These are phyloP conservation scores for Nomada ruficornis DNA, from an alignment of 2,888 invertebrate genomes.

Conservation along the genomic window DNA sequence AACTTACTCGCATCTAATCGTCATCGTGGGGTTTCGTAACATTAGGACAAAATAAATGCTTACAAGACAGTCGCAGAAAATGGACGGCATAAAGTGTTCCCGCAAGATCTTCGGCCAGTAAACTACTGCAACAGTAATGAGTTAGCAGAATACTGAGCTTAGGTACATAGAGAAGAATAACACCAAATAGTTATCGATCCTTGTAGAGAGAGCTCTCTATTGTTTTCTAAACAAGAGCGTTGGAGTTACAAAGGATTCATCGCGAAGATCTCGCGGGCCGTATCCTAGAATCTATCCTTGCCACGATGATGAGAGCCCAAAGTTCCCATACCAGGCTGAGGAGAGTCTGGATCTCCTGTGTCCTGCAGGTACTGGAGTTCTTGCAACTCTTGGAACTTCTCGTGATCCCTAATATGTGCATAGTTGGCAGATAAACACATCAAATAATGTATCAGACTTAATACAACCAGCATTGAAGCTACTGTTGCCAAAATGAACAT, in stretches of 20 bases:
- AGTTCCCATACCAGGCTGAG: constrained; percentile 85
- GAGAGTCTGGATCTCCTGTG: constrained; percentile 86
- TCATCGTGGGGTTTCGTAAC: constrained; percentile 35
- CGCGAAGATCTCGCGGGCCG: constrained; percentile 88
- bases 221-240: constrained; percentile 40
- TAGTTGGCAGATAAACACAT: constrained; percentile 98
- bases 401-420: constrained; percentile 97
- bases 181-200: constrained; percentile 50
- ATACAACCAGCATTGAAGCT: constrained; percentile 92
- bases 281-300: constrained; percentile 95
- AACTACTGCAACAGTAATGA: constrained; percentile 61
- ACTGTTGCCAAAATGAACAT: constrained; percentile 96
- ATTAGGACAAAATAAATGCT: constrained; percentile 65
- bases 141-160: constrained; percentile 69
- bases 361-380: constrained; percentile 94
- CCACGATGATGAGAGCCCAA: constrained; percentile 85
- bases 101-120: constrained; percentile 82
- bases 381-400: constrained; percentile 96
- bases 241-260: constrained; percentile 78
- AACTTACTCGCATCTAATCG: constrained; percentile 43
- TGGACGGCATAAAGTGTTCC: constrained; percentile 83
- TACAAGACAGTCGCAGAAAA: constrained; percentile 75
- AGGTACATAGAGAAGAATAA: constrained; percentile 67
- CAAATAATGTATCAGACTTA: constrained; percentile 95
- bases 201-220: constrained; percentile 55